These are phyloP conservation scores for Drosophila testacea DNA, from an alignment of 2,888 invertebrate species.

Conservation along the genomic window DNA sequence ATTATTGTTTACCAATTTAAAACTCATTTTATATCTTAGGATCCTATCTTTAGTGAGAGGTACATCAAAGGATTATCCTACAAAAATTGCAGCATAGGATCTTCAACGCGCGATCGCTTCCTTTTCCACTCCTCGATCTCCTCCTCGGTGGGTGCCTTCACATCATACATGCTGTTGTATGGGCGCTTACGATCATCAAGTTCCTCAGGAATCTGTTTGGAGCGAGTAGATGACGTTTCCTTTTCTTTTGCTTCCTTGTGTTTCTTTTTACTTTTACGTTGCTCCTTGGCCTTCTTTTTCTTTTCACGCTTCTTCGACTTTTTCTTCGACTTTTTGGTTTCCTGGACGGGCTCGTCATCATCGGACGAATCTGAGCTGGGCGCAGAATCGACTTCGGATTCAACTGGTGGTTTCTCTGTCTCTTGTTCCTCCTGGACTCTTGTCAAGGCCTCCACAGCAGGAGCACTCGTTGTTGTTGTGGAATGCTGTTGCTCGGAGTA, in stretches of 20 bases:
- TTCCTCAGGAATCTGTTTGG: slow-evolving; percentile 84
- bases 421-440: slow-evolving; percentile 41
- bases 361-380: slow-evolving; percentile 57
- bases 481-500: slow-evolving; percentile 53
- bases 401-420: slow-evolving; percentile 82
- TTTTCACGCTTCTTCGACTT: slow-evolving; percentile 80
- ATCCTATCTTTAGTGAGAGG: background rate
- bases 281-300: slow-evolving; percentile 83
- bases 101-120: slow-evolving; percentile 93
- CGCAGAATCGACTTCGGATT: slow-evolving; percentile 41
- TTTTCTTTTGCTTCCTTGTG: slow-evolving; percentile 54
- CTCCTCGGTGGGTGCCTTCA: slow-evolving; percentile 94
- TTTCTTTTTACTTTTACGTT: slow-evolving; percentile 77
- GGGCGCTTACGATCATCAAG: slow-evolving; percentile 96
- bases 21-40: background rate
- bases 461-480: slow-evolving; percentile 14
- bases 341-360: slow-evolving; percentile 50
- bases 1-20: no score
- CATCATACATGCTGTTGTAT: slow-evolving; percentile 96
- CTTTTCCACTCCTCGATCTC: slow-evolving; percentile 97
- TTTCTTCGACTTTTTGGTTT: slow-evolving; percentile 74
- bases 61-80: slow-evolving; percentile 20
- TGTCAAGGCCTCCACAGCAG: slow-evolving; percentile 29
- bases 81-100: slow-evolving; percentile 95
- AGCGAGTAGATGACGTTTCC: slow-evolving; percentile 52